These are phyloP conservation scores for Desmodus rotundus DNA, from an alignment of 2,113 vertebrate species.

Conservation along the genomic window DNA sequence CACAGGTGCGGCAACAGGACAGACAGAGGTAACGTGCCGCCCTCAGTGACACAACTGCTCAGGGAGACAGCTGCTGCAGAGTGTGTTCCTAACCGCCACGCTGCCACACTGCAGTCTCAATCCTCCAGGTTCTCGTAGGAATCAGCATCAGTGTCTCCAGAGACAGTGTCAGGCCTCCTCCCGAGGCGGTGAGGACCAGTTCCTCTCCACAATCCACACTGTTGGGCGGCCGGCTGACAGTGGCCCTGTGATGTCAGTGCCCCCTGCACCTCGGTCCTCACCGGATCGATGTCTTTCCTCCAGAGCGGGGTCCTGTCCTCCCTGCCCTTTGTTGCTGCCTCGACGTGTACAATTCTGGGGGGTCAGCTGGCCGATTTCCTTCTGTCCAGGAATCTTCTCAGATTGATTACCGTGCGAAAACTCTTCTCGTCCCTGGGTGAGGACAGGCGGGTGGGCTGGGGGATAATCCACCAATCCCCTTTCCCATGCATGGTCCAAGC, in stretches of 20 bases:
- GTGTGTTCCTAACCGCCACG: background rate
- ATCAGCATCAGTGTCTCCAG: background rate
- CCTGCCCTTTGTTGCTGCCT: slow-evolving; percentile 80
- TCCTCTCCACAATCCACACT: too few relatives aligned
- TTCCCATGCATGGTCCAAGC: background rate
- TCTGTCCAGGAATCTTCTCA: slow-evolving; percentile 80
- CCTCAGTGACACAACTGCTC: background rate
- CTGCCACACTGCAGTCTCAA: rapidly evolving
- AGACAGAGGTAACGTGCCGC: background rate
- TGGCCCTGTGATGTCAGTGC: background rate
- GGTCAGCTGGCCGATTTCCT: slow-evolving; percentile 85
- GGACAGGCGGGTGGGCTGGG: background rate
- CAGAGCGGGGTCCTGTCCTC: slow-evolving; percentile 72
- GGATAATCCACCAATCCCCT: background rate
- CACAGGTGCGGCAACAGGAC: background rate
- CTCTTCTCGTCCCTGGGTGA: slow-evolving; percentile 85
- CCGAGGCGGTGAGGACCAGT: too few relatives aligned
- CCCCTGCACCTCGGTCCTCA: background rate
- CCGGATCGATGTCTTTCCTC: background rate
- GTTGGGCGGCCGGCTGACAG: background rate
- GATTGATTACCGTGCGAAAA: slow-evolving; percentile 83
- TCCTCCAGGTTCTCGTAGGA: background rate
- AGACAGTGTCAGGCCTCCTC: background rate
- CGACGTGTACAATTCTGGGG: slow-evolving; percentile 73
- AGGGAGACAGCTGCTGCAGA: too few relatives aligned